phyloP scores from a whole-genome alignment of 2,888 invertebrate species.

The Nebria salina region DNA sequence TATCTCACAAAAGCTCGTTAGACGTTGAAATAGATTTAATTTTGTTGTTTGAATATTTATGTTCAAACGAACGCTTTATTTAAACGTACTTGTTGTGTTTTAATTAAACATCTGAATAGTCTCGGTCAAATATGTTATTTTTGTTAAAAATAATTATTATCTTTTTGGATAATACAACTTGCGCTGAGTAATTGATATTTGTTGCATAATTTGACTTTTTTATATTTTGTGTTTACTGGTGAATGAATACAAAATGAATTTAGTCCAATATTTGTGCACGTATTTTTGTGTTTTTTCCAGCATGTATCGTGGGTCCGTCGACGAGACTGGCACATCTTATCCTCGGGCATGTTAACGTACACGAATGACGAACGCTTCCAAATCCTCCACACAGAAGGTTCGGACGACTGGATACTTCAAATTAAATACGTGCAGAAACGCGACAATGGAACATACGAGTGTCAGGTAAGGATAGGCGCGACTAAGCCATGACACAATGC shows the following conservation, averaged over 20 bases:
- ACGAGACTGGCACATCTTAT: constrained; percentile 93
- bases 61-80: too few species aligned
- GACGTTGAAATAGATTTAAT: too few species aligned
- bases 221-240: too few species aligned
- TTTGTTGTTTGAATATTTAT: too few species aligned
- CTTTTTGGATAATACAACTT: too few species aligned
- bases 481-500: neutral
- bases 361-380: constrained; percentile 89
- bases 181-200: too few species aligned
- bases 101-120: too few species aligned
- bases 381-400: constrained; percentile 83
- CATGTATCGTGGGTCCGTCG: constrained; percentile 93
- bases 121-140: too few species aligned
- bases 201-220: too few species aligned
- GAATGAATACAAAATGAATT: neutral
- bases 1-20: too few species aligned
- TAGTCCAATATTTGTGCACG: neutral
- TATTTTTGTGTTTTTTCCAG: constrained; percentile 59
- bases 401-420: constrained; percentile 93
- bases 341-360: constrained; percentile 89
- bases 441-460: constrained; percentile 94
- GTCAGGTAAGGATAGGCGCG: constrained; percentile 74
- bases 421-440: constrained; percentile 93
- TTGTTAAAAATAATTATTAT: too few species aligned
- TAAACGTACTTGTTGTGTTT: too few species aligned